Conservation (phyloP, 2,797 vertebrate genomes). For the Spinibarbus caldwelli region DNA sequence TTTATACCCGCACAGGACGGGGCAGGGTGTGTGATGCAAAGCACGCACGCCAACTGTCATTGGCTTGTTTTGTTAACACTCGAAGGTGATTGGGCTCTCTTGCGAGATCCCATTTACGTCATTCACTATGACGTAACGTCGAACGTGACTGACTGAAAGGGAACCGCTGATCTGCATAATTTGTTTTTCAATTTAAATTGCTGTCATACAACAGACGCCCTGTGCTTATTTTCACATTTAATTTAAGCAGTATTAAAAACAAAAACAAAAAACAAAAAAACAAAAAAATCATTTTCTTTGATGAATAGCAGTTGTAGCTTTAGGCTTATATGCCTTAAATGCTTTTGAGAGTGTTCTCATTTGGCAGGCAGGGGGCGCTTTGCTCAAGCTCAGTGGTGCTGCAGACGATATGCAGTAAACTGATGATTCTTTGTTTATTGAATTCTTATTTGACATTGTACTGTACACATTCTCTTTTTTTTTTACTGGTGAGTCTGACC, state of each 20-base stretch:
- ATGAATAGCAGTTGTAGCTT: background rate
- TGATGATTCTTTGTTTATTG: conserved; percentile 51
- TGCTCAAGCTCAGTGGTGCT: background rate
- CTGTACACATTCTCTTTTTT: conserved; percentile 23
- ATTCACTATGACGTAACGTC: no score
- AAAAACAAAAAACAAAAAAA: no score
- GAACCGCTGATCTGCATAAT: background rate
- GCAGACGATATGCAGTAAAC: conserved; percentile 16
- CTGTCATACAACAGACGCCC: no score
- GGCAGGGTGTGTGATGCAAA: no score
- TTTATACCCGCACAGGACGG: no score
- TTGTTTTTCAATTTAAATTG: background rate
- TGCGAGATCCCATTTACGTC: no score
- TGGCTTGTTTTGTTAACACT: no score
- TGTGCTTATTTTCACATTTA: background rate
- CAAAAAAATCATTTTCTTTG: background rate
- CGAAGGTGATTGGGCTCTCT: no score
- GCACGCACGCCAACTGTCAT: no score
- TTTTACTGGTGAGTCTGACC: conserved; percentile 25
- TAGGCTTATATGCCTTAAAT: background rate
- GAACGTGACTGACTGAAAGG: no score
- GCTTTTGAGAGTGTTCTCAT: background rate
- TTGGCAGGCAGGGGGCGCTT: conserved; percentile 39
- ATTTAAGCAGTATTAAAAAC: no score
- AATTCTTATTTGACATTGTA: conserved; percentile 52